A percentile compares a stretch with the other conserved stretches of the same genome.
These are phyloP conservation scores for Procambarus virginalis DNA, from an alignment of 1,140 invertebrate species.

Conservation along the genomic window DNA sequence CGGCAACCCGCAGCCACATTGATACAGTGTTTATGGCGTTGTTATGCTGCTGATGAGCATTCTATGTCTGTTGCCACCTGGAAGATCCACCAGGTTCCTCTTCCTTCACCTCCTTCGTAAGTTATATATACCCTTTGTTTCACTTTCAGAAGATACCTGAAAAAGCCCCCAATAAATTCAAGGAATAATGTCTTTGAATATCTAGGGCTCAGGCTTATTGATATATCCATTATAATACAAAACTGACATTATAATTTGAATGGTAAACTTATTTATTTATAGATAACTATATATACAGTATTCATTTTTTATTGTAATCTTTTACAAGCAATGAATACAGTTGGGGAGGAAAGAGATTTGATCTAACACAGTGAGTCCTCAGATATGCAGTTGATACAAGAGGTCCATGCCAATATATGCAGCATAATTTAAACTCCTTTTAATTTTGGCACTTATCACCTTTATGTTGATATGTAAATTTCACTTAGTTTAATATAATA, in stretches of 20 bases:
- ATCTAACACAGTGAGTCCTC: neutral
- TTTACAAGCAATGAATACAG: neutral
- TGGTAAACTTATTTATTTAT: too few species aligned
- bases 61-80: conserved; percentile 86
- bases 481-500: neutral
- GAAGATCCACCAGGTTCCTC: conserved; percentile 90
- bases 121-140: conserved; percentile 71
- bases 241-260: too few species aligned
- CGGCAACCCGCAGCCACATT: conserved; percentile 93
- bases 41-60: conserved; percentile 84
- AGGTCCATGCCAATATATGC: conserved; percentile 5
- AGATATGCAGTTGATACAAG: neutral
- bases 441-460: neutral
- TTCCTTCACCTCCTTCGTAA: conserved; percentile 89
- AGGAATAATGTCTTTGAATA: too few species aligned
- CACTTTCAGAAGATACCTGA: neutral
- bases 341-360: neutral
- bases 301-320: neutral
- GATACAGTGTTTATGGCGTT: conserved; percentile 87
- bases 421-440: neutral
- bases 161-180: neutral
- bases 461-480: neutral
- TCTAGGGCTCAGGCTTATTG: too few species aligned
- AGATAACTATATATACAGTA: too few species aligned
- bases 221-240: too few species aligned